phyloP scores from a whole-genome alignment of 2,888 invertebrate genomes.

The Microplitis manilae region DNA sequence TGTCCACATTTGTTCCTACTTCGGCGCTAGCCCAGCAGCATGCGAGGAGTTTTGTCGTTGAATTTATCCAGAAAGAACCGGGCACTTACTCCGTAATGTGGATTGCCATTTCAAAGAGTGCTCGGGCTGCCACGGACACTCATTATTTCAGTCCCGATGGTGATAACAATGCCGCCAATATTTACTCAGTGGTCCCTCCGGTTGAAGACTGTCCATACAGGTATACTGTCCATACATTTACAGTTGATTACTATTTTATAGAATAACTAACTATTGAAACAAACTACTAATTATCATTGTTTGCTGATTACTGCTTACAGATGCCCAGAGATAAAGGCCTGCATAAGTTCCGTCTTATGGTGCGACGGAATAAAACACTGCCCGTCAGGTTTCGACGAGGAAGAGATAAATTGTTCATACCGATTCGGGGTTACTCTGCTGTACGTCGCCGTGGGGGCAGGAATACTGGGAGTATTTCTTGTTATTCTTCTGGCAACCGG shows the following conservation, averaged over 20 bases:
- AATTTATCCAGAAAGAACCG: slow-evolving; percentile 82
- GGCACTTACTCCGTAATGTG: slow-evolving; percentile 84
- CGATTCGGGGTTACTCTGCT: slow-evolving; percentile 79
- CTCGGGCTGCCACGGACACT: slow-evolving; percentile 73
- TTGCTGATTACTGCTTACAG: slow-evolving; percentile 69
- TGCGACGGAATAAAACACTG: slow-evolving; percentile 86
- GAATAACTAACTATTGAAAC: not conserved
- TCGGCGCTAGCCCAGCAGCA: slow-evolving; percentile 67
- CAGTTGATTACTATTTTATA: not conserved
- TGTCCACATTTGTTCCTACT: slow-evolving; percentile 48
- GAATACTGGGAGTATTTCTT: slow-evolving; percentile 76
- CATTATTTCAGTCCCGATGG: slow-evolving; percentile 22
- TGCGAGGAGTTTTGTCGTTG: slow-evolving; percentile 82
- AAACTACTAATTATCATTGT: not conserved
- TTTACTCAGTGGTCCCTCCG: slow-evolving; percentile 59
- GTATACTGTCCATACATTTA: slow-evolving; percentile 74
- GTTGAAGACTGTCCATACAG: slow-evolving; percentile 81
- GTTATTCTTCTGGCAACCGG: slow-evolving; percentile 77
- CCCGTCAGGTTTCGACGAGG: slow-evolving; percentile 87
- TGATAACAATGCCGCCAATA: slow-evolving; percentile 55
- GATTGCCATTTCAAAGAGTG: slow-evolving; percentile 84
- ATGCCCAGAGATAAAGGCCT: slow-evolving; percentile 86
- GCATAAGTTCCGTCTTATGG: slow-evolving; percentile 85
- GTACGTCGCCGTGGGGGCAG: slow-evolving; percentile 79
- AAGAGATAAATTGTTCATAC: slow-evolving; percentile 83